phyloP scores from a whole-genome alignment of 2,888 invertebrate species.

The Caenorhabditis zanzibari region DNA sequence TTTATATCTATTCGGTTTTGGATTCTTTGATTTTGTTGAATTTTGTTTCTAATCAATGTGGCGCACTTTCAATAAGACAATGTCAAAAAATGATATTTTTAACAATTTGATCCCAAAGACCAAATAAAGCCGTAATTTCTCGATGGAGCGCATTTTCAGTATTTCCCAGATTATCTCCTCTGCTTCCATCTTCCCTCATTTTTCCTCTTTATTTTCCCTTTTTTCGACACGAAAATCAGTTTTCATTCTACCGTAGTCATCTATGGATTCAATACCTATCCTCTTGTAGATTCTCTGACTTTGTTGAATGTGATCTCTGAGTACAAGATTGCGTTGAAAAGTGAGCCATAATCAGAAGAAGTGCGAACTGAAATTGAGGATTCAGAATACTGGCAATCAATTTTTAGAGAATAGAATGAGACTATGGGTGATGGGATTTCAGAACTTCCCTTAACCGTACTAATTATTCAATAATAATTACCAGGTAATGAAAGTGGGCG shows the following conservation, averaged over 20 bases:
- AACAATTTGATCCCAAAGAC: too few species aligned
- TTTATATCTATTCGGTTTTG: constrained; percentile 1
- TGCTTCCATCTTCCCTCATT: constrained; percentile 2
- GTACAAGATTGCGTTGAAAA: not conserved
- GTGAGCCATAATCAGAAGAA: not conserved
- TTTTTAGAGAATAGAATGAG: not conserved
- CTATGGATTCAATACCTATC: not conserved
- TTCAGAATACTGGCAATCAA: not conserved
- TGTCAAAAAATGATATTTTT: too few species aligned
- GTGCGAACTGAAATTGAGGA: not conserved
- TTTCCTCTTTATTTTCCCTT: not conserved
- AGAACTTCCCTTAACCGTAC: too few species aligned
- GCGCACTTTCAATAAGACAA: too few species aligned
- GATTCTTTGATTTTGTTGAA: constrained; percentile 12
- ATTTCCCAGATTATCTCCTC: not conserved
- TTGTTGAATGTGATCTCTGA: not conserved
- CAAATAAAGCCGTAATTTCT: too few species aligned
- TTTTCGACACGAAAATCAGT: not conserved
- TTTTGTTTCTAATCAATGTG: not conserved
- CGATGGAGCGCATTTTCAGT: not conserved
- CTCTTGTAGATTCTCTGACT: not conserved
- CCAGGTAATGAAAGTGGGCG: too few species aligned
- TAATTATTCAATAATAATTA: too few species aligned
- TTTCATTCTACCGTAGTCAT: not conserved
- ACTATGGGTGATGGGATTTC: not conserved